A percentile compares a stretch with the other conserved stretches of the same genome.
Evolutionary conservation across 2,888 invertebrate species (phyloP).

Genomic region (Deroplatys truncata): DNA sequence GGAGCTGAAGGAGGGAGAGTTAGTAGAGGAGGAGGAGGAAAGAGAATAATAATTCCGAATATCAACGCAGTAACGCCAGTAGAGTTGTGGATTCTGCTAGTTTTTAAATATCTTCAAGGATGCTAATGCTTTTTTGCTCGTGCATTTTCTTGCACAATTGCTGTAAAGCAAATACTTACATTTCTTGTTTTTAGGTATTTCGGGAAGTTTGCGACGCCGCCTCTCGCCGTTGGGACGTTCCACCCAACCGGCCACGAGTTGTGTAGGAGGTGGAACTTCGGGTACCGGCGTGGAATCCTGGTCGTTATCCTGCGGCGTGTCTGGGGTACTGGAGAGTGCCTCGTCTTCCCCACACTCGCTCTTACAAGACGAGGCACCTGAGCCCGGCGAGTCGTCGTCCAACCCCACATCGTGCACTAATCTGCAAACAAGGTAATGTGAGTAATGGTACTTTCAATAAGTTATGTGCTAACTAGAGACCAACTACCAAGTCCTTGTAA

Average conservation of each 20-base stretch:
- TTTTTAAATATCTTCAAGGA: no score
- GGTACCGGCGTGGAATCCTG: background rate
- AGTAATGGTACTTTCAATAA: background rate
- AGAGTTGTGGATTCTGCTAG: no score
- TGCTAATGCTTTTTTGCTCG: no score
- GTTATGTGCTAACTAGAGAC: background rate
- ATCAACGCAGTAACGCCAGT: no score
- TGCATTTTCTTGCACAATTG: no score
- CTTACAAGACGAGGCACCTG: conserved; percentile 62
- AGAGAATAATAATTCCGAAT: no score
- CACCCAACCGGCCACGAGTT: background rate
- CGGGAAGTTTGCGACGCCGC: conserved; percentile 77
- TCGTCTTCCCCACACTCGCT: conserved; percentile 53
- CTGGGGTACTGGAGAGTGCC: conserved; percentile 35
- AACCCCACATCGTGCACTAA: conserved; percentile 79
- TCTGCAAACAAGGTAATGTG: conserved; percentile 47
- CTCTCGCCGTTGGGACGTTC: conserved; percentile 48
- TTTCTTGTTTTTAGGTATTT: conserved; percentile 86
- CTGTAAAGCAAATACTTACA: conserved; percentile 49
- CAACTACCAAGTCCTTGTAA: no score
- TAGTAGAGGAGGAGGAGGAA: no score
- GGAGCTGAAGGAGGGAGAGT: no score
- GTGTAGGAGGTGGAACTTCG: background rate
- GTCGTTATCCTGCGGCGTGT: background rate
- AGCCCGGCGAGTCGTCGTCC: conserved; percentile 66